A percentile compares a stretch with the other conserved stretches of the same genome.
These are phyloP conservation scores for Cecropterus lyciades DNA, from an alignment of 1,140 invertebrate genomes.

Conservation along the genomic window DNA sequence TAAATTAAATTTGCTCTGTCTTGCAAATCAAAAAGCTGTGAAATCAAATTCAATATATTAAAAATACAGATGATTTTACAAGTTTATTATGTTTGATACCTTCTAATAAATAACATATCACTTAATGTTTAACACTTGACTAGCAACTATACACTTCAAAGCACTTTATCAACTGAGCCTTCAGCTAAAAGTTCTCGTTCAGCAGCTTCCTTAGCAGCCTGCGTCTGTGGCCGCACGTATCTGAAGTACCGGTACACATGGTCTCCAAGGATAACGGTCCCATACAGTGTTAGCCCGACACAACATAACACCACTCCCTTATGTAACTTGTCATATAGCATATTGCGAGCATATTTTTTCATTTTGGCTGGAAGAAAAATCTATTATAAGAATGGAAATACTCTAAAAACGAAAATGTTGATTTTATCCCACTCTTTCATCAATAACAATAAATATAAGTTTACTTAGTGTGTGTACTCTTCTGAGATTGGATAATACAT, in stretches of 20 bases:
- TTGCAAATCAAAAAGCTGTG: no score
- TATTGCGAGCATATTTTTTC: conserved; percentile 73
- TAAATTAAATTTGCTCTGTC: no score
- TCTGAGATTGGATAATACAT: no score
- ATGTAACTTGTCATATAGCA: conserved; percentile 80
- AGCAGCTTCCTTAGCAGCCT: conserved; percentile 70
- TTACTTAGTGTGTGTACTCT: no score
- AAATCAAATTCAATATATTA: no score
- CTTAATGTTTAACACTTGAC: conserved; percentile 35
- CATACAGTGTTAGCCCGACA: conserved; percentile 81
- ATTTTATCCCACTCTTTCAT: no score
- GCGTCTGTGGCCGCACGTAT: conserved; percentile 74
- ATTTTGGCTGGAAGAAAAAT: conserved; percentile 69
- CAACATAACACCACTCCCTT: conserved; percentile 81
- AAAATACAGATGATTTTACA: not conserved
- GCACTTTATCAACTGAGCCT: conserved; percentile 77
- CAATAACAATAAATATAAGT: no score
- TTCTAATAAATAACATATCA: conserved; percentile 21
- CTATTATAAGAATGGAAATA: not conserved
- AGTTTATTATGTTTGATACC: conserved; percentile 6
- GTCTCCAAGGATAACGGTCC: conserved; percentile 69
- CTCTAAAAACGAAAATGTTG: not conserved
- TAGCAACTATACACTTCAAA: conserved; percentile 43
- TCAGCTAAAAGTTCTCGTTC: conserved; percentile 79
- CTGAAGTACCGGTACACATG: conserved; percentile 81